phyloP scores from a whole-genome alignment of 1,140 invertebrate species.

The Scylla paramamosain region DNA sequence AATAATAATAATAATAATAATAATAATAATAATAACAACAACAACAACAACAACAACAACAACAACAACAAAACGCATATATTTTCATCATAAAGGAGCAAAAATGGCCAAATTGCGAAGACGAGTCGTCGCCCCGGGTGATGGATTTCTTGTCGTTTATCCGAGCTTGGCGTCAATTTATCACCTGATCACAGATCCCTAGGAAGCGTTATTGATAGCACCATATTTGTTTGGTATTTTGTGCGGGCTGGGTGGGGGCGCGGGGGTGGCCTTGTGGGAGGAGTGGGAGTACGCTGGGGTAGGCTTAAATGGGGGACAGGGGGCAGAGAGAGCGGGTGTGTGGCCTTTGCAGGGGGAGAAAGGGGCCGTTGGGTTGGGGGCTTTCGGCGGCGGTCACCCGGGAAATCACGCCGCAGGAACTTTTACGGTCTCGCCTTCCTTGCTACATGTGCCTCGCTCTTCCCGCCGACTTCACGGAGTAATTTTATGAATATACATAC shows the following conservation, averaged over 20 bases:
- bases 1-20: constrained; percentile 11
- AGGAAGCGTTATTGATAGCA: constrained; percentile 26
- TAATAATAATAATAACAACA: background rate
- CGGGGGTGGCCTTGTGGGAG: background rate
- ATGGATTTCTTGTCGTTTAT: constrained; percentile 28
- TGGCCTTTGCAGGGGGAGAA: no score
- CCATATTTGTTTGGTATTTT: constrained; percentile 48
- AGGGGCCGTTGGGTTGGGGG: background rate
- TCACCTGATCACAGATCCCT: constrained; percentile 22
- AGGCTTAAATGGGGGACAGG: background rate
- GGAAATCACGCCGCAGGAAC: constrained; percentile 1
- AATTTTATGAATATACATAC: constrained; percentile 2
- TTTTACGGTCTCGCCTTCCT: background rate
- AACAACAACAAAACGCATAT: no score
- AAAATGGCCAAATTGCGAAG: background rate
- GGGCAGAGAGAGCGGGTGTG: no score
- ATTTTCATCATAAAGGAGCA: background rate
- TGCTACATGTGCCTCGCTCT: background rate
- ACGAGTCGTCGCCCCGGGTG: background rate
- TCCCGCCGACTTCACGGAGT: background rate
- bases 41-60: background rate
- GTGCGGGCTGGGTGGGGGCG: background rate
- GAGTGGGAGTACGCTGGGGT: background rate
- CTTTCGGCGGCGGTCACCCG: background rate
- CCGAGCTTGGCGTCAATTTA: constrained; percentile 7